These are phyloP conservation scores for Hybognathus amarus DNA, from an alignment of 2,797 vertebrate genomes.

Conservation along the genomic window DNA sequence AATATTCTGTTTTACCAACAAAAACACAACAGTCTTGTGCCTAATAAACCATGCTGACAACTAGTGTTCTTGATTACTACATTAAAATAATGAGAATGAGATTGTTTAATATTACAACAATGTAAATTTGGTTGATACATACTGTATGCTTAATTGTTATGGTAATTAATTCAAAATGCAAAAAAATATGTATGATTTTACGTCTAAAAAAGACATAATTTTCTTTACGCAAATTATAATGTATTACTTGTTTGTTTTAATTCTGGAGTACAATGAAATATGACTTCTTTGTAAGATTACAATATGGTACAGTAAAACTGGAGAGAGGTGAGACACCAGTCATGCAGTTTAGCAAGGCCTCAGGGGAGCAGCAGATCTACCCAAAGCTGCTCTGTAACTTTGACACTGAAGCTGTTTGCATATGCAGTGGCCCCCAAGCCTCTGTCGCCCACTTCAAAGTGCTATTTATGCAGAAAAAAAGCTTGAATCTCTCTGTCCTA, in stretches of 20 bases:
- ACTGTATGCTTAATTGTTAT: background rate
- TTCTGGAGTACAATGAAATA: background rate
- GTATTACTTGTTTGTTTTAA: background rate
- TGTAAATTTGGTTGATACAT: background rate
- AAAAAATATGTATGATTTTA: background rate
- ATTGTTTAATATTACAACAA: background rate
- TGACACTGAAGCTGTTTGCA: slow-evolving; percentile 67
- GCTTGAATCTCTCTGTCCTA: slow-evolving; percentile 76
- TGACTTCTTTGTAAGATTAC: background rate
- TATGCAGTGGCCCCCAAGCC: slow-evolving; percentile 53
- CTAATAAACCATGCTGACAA: background rate
- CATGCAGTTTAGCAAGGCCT: slow-evolving; percentile 24
- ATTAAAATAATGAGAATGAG: background rate
- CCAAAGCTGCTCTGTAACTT: slow-evolving; percentile 63
- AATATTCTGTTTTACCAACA: background rate
- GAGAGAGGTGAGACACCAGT: slow-evolving; percentile 54
- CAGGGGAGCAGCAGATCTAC: slow-evolving; percentile 59
- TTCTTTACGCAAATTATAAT: background rate
- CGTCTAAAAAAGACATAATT: background rate
- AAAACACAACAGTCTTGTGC: background rate
- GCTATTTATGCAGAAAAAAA: slow-evolving; percentile 79
- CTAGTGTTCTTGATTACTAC: background rate
- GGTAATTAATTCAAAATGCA: background rate
- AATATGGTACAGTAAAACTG: slow-evolving; percentile 49
- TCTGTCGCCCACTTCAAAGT: slow-evolving; percentile 79